These are phyloP conservation scores for Sebastes vulpes DNA, from an alignment of 2,797 vertebrate genomes.

Conservation along the genomic window DNA sequence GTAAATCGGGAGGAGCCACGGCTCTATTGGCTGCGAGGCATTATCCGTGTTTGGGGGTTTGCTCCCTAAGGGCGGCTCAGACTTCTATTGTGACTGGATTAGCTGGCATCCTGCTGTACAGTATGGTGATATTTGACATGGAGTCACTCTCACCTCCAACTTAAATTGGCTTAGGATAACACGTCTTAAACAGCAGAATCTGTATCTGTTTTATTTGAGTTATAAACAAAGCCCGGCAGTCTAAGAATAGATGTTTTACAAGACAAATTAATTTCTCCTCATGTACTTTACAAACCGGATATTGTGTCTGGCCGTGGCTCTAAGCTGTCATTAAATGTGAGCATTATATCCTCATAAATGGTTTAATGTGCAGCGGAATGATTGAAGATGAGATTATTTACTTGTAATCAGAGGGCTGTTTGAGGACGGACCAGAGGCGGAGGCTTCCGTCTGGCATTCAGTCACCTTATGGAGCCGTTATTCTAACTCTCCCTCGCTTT, in stretches of 20 bases:
- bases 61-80: constrained; percentile 52
- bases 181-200: neutral
- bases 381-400: constrained; percentile 45
- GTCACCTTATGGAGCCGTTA: neutral
- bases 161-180: constrained; percentile 19
- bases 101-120: constrained; percentile 18
- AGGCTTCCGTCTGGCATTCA: neutral
- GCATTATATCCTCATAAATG: constrained; percentile 41
- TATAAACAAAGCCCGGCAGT: constrained; percentile 13
- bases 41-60: constrained; percentile 52
- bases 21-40: constrained; percentile 10
- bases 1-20: constrained; percentile 38
- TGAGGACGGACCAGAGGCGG: neutral
- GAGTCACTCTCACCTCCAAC: constrained; percentile 29
- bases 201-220: neutral
- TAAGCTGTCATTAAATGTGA: constrained; percentile 42
- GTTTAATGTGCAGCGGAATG: constrained; percentile 41
- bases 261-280: constrained; percentile 41
- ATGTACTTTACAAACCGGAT: constrained; percentile 29
- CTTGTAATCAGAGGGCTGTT: constrained; percentile 36
- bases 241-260: constrained; percentile 28
- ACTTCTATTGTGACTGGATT: constrained; percentile 57
- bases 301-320: constrained; percentile 30
- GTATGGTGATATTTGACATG: constrained; percentile 34
- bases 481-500: neutral